Conservation (phyloP, 2,797 vertebrate species). For the Lutjanus campechanus region DNA sequence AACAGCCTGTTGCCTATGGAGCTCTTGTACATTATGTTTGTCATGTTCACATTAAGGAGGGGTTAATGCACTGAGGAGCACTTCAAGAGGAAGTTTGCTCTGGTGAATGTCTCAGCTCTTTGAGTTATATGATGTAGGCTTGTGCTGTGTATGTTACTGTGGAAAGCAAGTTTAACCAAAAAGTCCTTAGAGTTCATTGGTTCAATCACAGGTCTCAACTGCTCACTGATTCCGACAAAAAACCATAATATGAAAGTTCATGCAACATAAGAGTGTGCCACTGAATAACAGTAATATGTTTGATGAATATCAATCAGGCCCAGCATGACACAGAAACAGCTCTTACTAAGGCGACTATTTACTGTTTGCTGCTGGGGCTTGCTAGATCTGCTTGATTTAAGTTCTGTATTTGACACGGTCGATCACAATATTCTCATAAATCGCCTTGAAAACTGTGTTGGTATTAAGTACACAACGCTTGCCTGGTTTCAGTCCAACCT, state of each 20-base stretch:
- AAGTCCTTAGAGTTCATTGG: background rate
- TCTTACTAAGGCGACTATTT: no score
- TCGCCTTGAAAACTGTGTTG: no score
- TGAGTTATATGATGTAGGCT: constrained; percentile 4
- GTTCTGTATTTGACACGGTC: no score
- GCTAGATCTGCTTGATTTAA: no score
- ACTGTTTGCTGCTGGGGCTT: no score
- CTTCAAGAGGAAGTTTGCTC: constrained; percentile 27
- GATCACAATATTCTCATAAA: no score
- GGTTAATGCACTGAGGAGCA: constrained; percentile 64
- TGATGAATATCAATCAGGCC: no score
- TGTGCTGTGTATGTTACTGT: constrained; percentile 12
- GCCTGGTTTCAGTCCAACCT: no score
- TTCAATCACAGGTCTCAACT: background rate
- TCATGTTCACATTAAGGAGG: constrained; percentile 43
- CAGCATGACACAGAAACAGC: no score
- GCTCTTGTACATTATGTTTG: constrained; percentile 53
- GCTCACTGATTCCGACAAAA: no score
- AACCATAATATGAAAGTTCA: background rate
- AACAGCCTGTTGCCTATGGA: constrained; percentile 56
- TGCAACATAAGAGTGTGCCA: background rate
- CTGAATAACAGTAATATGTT: no score
- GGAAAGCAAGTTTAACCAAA: background rate
- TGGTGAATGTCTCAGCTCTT: constrained; percentile 29
- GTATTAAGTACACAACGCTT: no score